Evolutionary conservation across 2,113 vertebrate genomes (phyloP).

Genomic region (Patagioenas fasciata): DNA sequence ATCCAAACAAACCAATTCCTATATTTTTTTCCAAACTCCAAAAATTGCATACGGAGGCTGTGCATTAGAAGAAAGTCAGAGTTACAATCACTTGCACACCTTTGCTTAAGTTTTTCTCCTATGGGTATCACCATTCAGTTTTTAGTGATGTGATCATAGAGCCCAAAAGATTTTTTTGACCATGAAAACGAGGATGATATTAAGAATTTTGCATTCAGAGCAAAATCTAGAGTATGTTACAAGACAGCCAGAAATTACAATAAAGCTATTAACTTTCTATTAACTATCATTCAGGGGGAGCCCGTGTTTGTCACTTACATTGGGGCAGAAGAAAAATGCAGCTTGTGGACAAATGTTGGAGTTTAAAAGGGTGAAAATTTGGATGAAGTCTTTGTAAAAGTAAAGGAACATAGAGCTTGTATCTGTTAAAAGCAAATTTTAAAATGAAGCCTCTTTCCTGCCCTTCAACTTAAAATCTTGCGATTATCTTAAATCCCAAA

Average conservation of each 20-base stretch:
- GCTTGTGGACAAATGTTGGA: neutral
- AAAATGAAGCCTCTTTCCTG: neutral
- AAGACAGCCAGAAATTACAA: neutral
- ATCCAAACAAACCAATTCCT: neutral
- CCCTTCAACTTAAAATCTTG: slow-evolving; percentile 38
- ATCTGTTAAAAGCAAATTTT: slow-evolving; percentile 9
- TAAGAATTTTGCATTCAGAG: neutral
- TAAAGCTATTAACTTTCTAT: neutral
- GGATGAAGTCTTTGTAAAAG: neutral
- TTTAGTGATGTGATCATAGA: neutral
- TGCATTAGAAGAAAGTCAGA: neutral
- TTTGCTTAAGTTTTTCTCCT: neutral
- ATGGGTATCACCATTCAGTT: neutral
- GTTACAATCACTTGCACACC: neutral
- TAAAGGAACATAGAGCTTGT: neutral
- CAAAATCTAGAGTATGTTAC: neutral
- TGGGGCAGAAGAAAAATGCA: neutral
- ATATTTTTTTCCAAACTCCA: neutral
- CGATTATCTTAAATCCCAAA: slow-evolving; percentile 11
- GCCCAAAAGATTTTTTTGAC: neutral
- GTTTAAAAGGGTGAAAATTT: neutral
- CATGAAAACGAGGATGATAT: neutral
- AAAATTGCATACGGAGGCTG: neutral
- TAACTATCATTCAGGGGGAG: neutral
- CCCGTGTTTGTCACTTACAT: neutral